These are phyloP conservation scores for Pemphredon lugubris DNA, from an alignment of 2,888 invertebrate genomes.

Conservation along the genomic window DNA sequence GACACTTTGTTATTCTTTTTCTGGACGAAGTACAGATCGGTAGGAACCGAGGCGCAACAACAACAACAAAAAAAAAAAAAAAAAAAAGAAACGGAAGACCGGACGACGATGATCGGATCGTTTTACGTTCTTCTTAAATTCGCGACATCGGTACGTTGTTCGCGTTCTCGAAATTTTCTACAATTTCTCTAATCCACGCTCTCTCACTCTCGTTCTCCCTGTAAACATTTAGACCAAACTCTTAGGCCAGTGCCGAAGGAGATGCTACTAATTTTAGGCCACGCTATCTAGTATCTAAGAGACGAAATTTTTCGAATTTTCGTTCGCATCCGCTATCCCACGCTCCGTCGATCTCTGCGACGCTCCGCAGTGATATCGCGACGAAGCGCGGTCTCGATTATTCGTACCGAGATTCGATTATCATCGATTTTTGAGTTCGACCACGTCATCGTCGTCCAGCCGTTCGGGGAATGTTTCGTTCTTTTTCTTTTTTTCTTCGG, in stretches of 20 bases:
- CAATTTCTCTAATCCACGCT: background rate
- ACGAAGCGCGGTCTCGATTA: background rate
- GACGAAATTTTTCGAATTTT: slow-evolving; percentile 48
- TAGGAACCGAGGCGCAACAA: too few species aligned
- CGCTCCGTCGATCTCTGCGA: background rate
- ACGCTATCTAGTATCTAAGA: slow-evolving; percentile 55
- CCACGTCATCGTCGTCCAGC: background rate
- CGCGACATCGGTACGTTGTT: background rate
- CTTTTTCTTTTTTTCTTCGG: slow-evolving; percentile 27
- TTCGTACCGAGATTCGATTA: slow-evolving; percentile 11
- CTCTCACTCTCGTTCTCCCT: slow-evolving; percentile 5
- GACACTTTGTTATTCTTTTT: too few species aligned
- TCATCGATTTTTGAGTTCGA: slow-evolving; percentile 15
- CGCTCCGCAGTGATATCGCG: too few species aligned
- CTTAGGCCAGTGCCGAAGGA: slow-evolving; percentile 65
- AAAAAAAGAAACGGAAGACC: too few species aligned
- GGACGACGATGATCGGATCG: too few species aligned
- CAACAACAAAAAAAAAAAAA: too few species aligned
- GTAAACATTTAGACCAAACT: slow-evolving; percentile 62
- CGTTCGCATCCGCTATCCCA: background rate
- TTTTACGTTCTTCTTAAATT: background rate
- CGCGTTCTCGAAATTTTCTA: slow-evolving; percentile 1
- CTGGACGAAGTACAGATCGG: too few species aligned
- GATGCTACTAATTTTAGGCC: slow-evolving; percentile 62
- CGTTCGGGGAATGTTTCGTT: slow-evolving; percentile 20